Conservation (phyloP, 2,797 vertebrate genomes). For the Tarsius wallacei region DNA sequence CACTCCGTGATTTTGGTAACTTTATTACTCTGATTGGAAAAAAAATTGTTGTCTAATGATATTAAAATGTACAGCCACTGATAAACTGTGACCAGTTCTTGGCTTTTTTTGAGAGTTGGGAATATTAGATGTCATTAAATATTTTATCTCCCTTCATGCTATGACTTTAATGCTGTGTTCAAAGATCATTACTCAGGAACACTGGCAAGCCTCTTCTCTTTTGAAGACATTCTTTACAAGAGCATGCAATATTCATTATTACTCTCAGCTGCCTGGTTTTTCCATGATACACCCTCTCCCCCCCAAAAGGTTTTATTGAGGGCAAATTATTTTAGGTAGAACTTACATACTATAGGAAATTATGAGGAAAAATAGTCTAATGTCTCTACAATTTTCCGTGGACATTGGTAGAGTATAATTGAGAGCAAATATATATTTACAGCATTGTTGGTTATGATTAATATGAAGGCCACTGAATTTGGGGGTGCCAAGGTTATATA, state of each 20-base stretch:
- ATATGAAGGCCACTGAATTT: background rate
- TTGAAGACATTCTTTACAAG: conserved; percentile 73
- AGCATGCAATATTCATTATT: conserved; percentile 72
- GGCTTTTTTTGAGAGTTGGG: conserved; percentile 80
- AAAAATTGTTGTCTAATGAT: conserved; percentile 77
- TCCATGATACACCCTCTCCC: background rate
- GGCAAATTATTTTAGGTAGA: conserved; percentile 52
- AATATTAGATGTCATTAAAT: conserved; percentile 84
- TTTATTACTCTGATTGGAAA: conserved; percentile 63
- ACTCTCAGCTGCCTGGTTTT: conserved; percentile 44
- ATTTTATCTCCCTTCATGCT: conserved; percentile 81
- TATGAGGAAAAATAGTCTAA: background rate
- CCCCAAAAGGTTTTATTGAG: background rate
- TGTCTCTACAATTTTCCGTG: background rate
- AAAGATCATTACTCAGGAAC: conserved; percentile 79
- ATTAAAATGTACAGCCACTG: conserved; percentile 78
- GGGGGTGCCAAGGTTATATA: background rate
- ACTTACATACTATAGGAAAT: background rate
- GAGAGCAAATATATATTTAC: background rate
- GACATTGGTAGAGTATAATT: background rate
- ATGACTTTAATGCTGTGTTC: conserved; percentile 75
- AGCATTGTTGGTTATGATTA: background rate
- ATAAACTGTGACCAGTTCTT: conserved; percentile 83
- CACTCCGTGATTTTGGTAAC: conserved; percentile 48
- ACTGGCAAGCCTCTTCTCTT: conserved; percentile 66